Base-by-base conservation (phyloP, 2,797 vertebrate species). In the Sebastes elongatus region DNA sequence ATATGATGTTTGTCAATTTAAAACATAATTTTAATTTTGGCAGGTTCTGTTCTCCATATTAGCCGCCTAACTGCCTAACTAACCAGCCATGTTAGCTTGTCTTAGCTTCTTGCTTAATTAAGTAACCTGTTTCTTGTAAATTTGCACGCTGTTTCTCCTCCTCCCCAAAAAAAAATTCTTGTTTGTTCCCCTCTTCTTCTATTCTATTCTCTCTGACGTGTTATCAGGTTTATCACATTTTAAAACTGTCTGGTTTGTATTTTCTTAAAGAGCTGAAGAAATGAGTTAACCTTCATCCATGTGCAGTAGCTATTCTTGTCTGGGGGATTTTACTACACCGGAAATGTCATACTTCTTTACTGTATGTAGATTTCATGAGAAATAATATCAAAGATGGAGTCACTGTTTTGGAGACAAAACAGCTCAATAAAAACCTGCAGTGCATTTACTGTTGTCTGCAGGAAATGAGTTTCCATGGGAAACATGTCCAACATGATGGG, bases 381-480 rank as follows among this genome's bases (percentile, higher is more conserved):
- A 74, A 57, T 20, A 38, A 56, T 13, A 25, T 49, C 8, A n/a
- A 32, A 18, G 38, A 25, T 14, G 5, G 42, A 49, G 23, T 73
- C 59, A 5, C 14, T 77, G 59, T 42, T 74, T 78, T 70, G 32
- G 30, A 61, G 76, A 59, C 30, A 77, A 71, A 25, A 82, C 59
- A 49, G 28, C 30, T 61, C 33, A 32, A 9, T 55, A 25, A 56
- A 28, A 78, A 27, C 53, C 69, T 18, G 46, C 28, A 25, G 33
- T 22, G 66, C 63, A 63, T 82, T 72, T 62, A 57, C 66, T 65
- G 30, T 46, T 56, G 49, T 49, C 13, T 57, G 61, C 64, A 92
- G 93, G 92, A 95, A 93, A 90, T 75, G 60, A 28, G 33, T 66
- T 82, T 73, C 71, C 80, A 85, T 78, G 78, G 71, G 76, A 85